Base-by-base conservation (phyloP, 2,888 invertebrate genomes). In the Orthosia gracilis region DNA sequence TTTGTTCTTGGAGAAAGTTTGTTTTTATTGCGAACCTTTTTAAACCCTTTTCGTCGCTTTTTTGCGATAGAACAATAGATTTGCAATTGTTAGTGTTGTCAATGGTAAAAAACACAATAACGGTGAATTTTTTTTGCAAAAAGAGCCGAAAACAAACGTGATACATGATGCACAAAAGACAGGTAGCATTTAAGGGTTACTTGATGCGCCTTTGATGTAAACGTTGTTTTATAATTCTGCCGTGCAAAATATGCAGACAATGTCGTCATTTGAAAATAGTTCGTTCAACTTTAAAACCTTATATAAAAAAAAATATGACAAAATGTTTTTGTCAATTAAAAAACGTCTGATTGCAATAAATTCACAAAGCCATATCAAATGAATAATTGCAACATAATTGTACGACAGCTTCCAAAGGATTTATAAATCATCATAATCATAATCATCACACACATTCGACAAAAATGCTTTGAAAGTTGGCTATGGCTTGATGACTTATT, bases 361-460 rank as follows among this genome's bases (percentile, higher is more conserved):
- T 89, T 84, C 87, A 95, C 89, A 89, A 95, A 95, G 94, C 95
- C 89, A 90, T 93, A 85, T 92, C 88, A 95, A 96, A 95, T 94
- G 81, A 95, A 94, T 92, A 92, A 93, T 94, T 94, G 95, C 95
- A 95, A 96, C 92, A 83, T 83, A 95, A 95, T 86, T 84, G 87
- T 89, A 93, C 90, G 85, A 90, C 89, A 92, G 93, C 92, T 87
- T 79, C 84, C 68, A 83, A 84, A 87, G 67, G 78, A 85, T 83
- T 59, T 76, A 76, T 76, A n/a, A n/a, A n/a, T n/a, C n/a, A n/a
- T n/a, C n/a, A n/a, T n/a, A 76, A 72, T 73, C 45, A 68, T 76
- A 88, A 87, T 85, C 85, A 89, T 87, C 82, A 89, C 87, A 92
- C 89, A 89, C 88, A 88, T 87, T 86, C 89, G 87, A 87, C 81